These are phyloP conservation scores for Aplysina aerophoba DNA, from an alignment of 37 sponge, comb jelly and placozoan species.

Conservation along the genomic window DNA sequence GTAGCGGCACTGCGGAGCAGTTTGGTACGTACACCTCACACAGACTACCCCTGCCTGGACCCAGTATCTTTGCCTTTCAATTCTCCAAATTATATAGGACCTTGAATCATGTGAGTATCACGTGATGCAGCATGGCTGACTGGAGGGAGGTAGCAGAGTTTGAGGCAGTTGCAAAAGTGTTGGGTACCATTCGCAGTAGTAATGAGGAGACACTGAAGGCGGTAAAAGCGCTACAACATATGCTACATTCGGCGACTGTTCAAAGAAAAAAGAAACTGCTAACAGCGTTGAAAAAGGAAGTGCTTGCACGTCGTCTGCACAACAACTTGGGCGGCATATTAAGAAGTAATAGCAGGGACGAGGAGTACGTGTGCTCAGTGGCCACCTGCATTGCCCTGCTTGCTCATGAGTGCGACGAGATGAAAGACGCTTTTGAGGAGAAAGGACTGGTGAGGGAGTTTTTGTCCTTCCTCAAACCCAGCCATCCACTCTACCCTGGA, in stretches of 20 bases:
- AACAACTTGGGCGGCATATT: neutral
- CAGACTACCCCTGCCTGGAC: too few relatives aligned
- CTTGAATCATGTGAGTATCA: too few relatives aligned
- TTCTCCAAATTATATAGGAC: too few relatives aligned
- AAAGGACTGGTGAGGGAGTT: neutral
- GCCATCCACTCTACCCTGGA: conserved; percentile 28
- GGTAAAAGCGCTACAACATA: neutral
- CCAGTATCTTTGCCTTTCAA: too few relatives aligned
- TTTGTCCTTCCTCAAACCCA: neutral
- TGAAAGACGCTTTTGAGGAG: neutral
- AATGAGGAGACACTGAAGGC: neutral
- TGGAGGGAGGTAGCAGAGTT: too few relatives aligned
- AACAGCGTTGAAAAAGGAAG: neutral
- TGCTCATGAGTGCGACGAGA: neutral
- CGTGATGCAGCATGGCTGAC: too few relatives aligned
- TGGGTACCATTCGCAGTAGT: neutral
- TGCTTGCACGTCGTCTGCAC: neutral
- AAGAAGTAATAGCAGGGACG: neutral
- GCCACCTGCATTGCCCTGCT: neutral
- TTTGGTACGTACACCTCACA: too few relatives aligned
- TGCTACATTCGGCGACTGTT: too few relatives aligned
- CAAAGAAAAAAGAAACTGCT: neutral
- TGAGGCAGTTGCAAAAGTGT: too few relatives aligned
- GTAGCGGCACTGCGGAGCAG: too few relatives aligned
- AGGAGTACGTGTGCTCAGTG: neutral